These are phyloP conservation scores for Encarsia formosa DNA, from an alignment of 2,888 invertebrate genomes.

Conservation along the genomic window DNA sequence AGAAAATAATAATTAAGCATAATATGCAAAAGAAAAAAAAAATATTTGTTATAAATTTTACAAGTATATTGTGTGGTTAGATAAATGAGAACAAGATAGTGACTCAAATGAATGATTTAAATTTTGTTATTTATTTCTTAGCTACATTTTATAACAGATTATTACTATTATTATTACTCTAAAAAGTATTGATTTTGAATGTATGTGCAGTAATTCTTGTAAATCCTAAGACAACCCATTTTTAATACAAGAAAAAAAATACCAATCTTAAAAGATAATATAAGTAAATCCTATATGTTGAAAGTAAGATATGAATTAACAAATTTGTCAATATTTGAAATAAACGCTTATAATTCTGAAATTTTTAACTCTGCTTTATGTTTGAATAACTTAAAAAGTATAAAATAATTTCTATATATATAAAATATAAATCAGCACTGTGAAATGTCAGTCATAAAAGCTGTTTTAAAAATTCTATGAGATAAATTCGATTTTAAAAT, in stretches of 20 bases:
- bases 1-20: constrained; percentile 20
- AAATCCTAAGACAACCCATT: constrained; percentile 1
- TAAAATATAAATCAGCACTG: too few relatives aligned
- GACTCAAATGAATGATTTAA: constrained; percentile 38
- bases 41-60: constrained; percentile 26
- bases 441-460: too few relatives aligned
- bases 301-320: constrained; percentile 41
- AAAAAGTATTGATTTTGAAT: constrained; percentile 12
- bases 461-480: too few relatives aligned
- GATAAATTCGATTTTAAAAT: constrained; percentile 27
- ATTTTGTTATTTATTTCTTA: constrained; percentile 48
- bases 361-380: constrained; percentile 16
- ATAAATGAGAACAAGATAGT: constrained; percentile 26
- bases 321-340: constrained; percentile 38
- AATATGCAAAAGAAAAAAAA: constrained; percentile 18
- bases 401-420: too few relatives aligned
- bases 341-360: constrained; percentile 41
- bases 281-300: constrained; percentile 34
- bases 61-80: constrained; percentile 27
- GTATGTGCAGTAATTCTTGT: constrained; percentile 12
- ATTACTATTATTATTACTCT: too few relatives aligned
- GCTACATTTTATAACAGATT: constrained; percentile 24
- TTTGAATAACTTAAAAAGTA: too few relatives aligned
- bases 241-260: constrained; percentile 11
- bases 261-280: constrained; percentile 20